Evolutionary conservation across 2,797 vertebrate genomes (phyloP), one percentile per base, ranked within the genome.

Genomic region (Onychomys arenicola): DNA sequence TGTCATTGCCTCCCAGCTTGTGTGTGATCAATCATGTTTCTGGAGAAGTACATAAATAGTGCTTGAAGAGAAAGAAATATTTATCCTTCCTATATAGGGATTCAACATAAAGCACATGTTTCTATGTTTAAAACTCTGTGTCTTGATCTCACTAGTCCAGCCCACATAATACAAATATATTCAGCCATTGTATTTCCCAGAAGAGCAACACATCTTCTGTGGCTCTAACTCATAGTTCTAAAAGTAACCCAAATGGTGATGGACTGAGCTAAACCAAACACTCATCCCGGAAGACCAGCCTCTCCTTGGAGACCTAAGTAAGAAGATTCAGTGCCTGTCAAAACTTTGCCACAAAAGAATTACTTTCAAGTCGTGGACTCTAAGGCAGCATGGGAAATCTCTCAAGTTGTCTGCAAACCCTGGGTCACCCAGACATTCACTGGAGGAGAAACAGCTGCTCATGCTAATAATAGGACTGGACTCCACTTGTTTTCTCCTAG

Each of bases 31-130:
- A 94, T 98, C 97, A 97, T 80, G 83, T 97, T 98, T 97, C 97
- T 85, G 5, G 92, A 90, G 96, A 98, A 94, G 97, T 98, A 97
- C 81, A 96, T 97, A 98, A 98, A 97, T 94, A 96, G 90, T 91
- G 96, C 97, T 98, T 98, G 97, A 97, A 97, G 96, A 97, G 97
- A 98, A 98, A 97, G 96, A 98, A 97, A 95, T 97, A 94, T 97
- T 98, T 98, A 97, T 98, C 93, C 93, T 97, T 97, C 59, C 96
- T 95, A 95, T 95, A 97, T 69, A 98, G 88, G 97, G 98, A 97
- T 98, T 96, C 94, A 98, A 98, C 95, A 97, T 97, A 98, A 57
- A 98, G 90, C 83, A 71, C 25, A 0, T 88, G 91, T 98, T 98
- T 98, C 96, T 96, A 94, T 94, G 96, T 76, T 97, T 82, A 93